Evolutionary conservation across 2,888 invertebrate species (phyloP), one percentile per base, ranked within the genome.

Genomic region (Himalopsyche tibetana): DNA sequence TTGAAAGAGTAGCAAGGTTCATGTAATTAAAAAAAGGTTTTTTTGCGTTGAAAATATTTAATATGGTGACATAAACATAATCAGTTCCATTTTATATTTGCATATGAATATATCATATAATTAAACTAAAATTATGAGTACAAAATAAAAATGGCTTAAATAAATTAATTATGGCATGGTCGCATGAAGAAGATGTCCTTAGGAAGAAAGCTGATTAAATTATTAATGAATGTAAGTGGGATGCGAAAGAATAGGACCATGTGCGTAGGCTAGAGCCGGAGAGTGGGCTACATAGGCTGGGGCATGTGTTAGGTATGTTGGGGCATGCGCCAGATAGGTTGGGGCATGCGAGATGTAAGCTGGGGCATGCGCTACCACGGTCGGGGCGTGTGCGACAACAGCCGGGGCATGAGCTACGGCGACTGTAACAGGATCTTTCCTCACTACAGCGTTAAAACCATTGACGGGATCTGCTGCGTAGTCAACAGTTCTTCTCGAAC

Each of bases 381-480:
- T 90, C 11, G 92, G 91, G 19, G 90, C 91, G 2, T 90, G 91
- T 42, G 90, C 90, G 1, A 74, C 38, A 11, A 91, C 90, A 42
- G 92, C 90, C 5, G 91, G 89, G 85, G 90, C 90, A 85, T 91
- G 89, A 83, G 91, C 74, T 15, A 74, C 74, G 9, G 74, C 74
- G 15, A 74, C 74, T 3, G 74, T 89, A 4, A 91, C 92, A 5
- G 94, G 93, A 91, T 93, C 93, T 87, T 93, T 74, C 11, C 74
- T 74, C 36, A 74, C 74, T 11, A 93, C 90, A 56, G 94, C 94
- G 91, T 94, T 94, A 92, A 94, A 94, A 12, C 94, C 94, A 89
- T 94, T 93, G 83, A 91, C 90, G 86, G 93, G 92, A 74, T 93
- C 94, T 51, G 94, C 94, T n/a, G 93, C 92, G 90, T 94, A 94